A percentile compares a stretch with the other conserved stretches of the same genome.
These are phyloP conservation scores for Beroe ovata DNA, from an alignment of 37 sponge, comb jelly and placozoan genomes.

Conservation along the genomic window DNA sequence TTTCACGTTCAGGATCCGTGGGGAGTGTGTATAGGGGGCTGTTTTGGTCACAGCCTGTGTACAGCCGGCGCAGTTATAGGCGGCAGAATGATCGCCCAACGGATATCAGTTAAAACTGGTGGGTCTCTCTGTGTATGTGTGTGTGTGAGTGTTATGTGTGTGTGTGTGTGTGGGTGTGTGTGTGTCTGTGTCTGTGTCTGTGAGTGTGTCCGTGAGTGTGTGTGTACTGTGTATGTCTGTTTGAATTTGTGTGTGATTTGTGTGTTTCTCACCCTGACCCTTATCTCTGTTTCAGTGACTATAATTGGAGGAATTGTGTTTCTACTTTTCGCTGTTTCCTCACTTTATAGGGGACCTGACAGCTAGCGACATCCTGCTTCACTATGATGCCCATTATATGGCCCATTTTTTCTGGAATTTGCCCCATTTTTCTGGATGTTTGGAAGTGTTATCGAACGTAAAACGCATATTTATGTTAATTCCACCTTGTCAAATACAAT, in stretches of 20 bases:
- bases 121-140: background rate
- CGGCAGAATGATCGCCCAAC: slow-evolving; percentile 92
- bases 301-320: slow-evolving; percentile 94
- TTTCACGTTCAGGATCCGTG: slow-evolving; percentile 77
- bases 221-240: background rate
- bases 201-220: background rate
- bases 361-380: background rate
- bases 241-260: background rate
- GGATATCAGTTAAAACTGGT: slow-evolving; percentile 93
- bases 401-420: no score
- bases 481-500: no score
- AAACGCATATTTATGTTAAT: no score
- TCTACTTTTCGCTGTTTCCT: slow-evolving; percentile 84
- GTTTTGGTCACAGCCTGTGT: slow-evolving; percentile 90
- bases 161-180: background rate
- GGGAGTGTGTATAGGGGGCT: slow-evolving; percentile 91
- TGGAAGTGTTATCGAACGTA: no score
- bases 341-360: slow-evolving; percentile 60
- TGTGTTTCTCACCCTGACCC: no score
- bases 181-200: no score
- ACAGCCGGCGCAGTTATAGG: slow-evolving; percentile 94
- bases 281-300: slow-evolving; percentile 75
- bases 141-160: background rate
- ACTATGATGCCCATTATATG: no score
- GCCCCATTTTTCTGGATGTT: no score